Conservation (phyloP, 2,888 invertebrate species). For the Euzophera pinguis region DNA sequence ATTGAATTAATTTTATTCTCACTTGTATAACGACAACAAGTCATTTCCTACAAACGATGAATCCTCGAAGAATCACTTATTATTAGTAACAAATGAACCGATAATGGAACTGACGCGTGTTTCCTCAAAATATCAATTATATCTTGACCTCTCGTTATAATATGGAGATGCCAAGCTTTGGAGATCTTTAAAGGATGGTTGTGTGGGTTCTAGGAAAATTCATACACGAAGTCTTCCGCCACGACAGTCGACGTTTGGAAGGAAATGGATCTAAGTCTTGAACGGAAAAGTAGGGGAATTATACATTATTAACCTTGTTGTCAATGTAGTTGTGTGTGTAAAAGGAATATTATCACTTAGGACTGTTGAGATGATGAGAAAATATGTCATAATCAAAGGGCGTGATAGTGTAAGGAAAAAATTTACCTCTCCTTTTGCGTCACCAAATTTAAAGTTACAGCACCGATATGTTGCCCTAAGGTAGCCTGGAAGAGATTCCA, state of each 20-base stretch:
- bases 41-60: conserved; percentile 48
- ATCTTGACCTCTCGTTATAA: conserved; percentile 31
- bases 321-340: conserved; percentile 32
- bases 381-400: too few relatives aligned
- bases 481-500: too few relatives aligned
- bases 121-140: conserved; percentile 34
- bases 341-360: conserved; percentile 18
- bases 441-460: too few relatives aligned
- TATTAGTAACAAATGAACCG: conserved; percentile 57
- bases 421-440: too few relatives aligned
- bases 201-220: conserved; percentile 43
- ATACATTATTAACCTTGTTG: conserved; percentile 40
- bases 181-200: conserved; percentile 37
- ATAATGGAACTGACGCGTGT: conserved; percentile 48
- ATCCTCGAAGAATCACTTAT: conserved; percentile 54
- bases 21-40: conserved; percentile 25
- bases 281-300: conserved; percentile 51
- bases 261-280: conserved; percentile 57
- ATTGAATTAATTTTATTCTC: conserved; percentile 16
- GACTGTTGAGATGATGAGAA: not conserved
- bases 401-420: too few relatives aligned
- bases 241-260: conserved; percentile 46
- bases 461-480: too few relatives aligned
- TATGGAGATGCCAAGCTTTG: not conserved
- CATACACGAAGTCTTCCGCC: conserved; percentile 58